phyloP scores from a whole-genome alignment of 2,113 vertebrate species.

The Corythaeola cristata region DNA sequence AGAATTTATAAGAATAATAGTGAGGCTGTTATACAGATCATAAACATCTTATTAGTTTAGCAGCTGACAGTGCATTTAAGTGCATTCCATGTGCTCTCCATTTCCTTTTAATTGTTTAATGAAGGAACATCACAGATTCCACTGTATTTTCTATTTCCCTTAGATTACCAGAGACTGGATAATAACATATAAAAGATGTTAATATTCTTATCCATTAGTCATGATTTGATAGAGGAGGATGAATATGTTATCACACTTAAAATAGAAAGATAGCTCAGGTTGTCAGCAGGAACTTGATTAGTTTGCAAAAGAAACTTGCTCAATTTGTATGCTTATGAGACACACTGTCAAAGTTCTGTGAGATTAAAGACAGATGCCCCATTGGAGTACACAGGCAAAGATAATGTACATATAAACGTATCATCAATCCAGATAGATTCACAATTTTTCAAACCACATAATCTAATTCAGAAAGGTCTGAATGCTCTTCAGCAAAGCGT shows the following conservation, averaged over 20 bases:
- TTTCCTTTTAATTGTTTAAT: conserved; percentile 25
- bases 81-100: neutral
- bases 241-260: conserved; percentile 32
- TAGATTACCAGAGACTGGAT: neutral
- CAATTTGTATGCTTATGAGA: conserved; percentile 60
- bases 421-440: conserved; percentile 36
- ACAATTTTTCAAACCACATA: conserved; percentile 53
- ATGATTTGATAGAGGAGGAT: conserved; percentile 26
- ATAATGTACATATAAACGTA: conserved; percentile 43
- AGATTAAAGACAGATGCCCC: conserved; percentile 53
- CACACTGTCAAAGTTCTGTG: conserved; percentile 29
- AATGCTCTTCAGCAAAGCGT: neutral
- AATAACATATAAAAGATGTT: conserved; percentile 10
- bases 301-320: conserved; percentile 45
- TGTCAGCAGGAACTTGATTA: conserved; percentile 61
- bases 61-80: neutral
- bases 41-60: neutral
- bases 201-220: conserved; percentile 34
- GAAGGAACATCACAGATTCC: neutral
- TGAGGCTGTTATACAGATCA: neutral
- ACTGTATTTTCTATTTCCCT: neutral
- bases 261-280: conserved; percentile 47
- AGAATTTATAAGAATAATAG: neutral
- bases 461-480: conserved; percentile 27
- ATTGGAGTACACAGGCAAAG: conserved; percentile 33